phyloP scores from a whole-genome alignment of 2,888 invertebrate genomes.

The Apamea epomidion region DNA sequence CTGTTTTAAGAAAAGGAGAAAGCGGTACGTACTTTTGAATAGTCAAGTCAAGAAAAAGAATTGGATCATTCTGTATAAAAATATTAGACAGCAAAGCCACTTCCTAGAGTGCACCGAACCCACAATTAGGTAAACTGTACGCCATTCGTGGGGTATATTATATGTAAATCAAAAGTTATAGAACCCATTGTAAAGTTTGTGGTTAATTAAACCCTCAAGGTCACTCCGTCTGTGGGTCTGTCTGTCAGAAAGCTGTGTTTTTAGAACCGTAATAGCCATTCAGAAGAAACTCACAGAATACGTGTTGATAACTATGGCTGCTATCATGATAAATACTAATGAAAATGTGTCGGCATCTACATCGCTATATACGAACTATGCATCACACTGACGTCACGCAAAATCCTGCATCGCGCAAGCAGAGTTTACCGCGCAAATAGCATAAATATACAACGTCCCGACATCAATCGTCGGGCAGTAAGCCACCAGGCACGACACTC shows the following conservation, averaged over 20 bases:
- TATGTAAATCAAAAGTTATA: neutral
- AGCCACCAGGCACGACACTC: neutral
- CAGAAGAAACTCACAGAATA: neutral
- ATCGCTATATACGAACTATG: neutral
- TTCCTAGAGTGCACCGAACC: neutral
- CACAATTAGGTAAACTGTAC: neutral
- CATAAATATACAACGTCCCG: neutral
- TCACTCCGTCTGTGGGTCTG: too few relatives aligned
- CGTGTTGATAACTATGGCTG: too few relatives aligned
- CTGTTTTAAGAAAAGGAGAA: conserved; percentile 25
- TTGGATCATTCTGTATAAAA: neutral
- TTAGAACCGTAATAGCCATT: neutral
- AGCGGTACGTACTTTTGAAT: conserved; percentile 19
- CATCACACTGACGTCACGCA: neutral
- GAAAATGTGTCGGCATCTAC: neutral
- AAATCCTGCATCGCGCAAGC: neutral
- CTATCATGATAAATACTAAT: neutral
- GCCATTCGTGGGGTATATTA: neutral
- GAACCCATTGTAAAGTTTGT: neutral
- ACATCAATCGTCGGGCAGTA: neutral
- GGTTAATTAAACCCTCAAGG: neutral
- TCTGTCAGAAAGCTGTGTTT: neutral
- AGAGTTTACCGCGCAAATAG: neutral
- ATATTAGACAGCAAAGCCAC: neutral
- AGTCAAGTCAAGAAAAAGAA: neutral